These are phyloP conservation scores for Tenodera sinensis DNA, from an alignment of 2,888 invertebrate genomes.

Conservation along the genomic window DNA sequence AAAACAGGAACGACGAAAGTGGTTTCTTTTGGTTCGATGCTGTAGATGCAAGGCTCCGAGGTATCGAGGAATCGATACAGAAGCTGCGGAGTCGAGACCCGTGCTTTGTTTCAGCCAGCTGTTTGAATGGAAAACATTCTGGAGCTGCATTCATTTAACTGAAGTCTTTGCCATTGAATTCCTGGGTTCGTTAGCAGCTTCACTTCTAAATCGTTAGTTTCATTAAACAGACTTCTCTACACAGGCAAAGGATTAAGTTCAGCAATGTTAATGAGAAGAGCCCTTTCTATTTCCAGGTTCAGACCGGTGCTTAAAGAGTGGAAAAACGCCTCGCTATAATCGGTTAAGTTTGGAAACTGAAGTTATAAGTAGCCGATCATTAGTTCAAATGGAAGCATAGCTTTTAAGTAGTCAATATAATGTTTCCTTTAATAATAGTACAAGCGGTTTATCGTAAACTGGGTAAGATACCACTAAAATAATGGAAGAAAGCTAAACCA, in stretches of 20 bases:
- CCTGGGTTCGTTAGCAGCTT: background rate
- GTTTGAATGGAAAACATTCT: background rate
- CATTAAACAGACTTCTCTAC: background rate
- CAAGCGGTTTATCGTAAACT: too few species aligned
- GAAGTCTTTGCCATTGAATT: background rate
- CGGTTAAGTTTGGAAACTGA: too few species aligned
- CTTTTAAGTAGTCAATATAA: too few species aligned
- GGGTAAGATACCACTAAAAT: too few species aligned
- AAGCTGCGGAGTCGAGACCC: background rate
- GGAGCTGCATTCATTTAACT: background rate
- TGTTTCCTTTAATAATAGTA: too few species aligned
- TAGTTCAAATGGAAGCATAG: too few species aligned
- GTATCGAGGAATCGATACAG: background rate
- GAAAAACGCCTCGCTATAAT: too few species aligned
- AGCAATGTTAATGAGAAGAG: background rate
- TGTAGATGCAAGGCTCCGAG: background rate
- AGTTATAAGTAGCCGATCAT: too few species aligned
- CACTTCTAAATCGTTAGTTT: background rate
- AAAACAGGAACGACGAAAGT: background rate
- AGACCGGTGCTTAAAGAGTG: too few species aligned
- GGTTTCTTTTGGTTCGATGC: background rate
- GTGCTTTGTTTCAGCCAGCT: background rate
- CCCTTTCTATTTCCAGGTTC: too few species aligned
- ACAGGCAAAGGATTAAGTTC: background rate
- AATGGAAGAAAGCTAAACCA: too few species aligned